Evolutionary conservation across 64 coral and sea anemone genomes (phyloP).

Genomic region (Anthopleura sola): DNA sequence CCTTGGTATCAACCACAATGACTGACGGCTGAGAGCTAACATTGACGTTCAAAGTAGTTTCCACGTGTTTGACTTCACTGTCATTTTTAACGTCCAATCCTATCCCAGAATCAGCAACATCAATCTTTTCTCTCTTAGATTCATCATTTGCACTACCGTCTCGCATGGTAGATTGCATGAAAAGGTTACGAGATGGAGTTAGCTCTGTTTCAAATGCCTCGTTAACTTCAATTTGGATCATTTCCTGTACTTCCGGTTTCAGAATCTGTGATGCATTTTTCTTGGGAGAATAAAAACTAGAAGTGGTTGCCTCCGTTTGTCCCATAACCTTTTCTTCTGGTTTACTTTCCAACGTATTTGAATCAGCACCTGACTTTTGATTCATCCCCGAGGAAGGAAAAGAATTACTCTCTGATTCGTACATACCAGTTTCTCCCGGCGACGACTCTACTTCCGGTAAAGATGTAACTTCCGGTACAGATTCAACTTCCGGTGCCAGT

Average conservation of each 20-base stretch:
- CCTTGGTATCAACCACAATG: neutral
- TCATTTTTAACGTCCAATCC: neutral
- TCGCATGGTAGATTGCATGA: neutral
- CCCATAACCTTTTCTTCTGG: neutral
- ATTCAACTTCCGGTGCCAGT: neutral
- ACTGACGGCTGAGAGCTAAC: neutral
- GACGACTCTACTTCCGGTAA: constrained; percentile 1
- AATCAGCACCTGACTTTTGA: neutral
- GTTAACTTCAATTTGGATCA: constrained; percentile 21
- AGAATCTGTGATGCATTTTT: constrained; percentile 11
- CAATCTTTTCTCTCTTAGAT: neutral
- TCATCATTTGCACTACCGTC: neutral
- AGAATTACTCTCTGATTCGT: neutral
- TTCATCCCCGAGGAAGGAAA: neutral
- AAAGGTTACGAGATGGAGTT: neutral
- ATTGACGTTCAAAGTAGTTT: neutral
- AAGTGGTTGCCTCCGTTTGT: neutral
- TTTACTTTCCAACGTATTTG: neutral
- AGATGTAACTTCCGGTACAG: neutral
- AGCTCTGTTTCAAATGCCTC: constrained; percentile 10
- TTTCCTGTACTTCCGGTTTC: constrained; percentile 25
- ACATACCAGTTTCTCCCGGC: neutral
- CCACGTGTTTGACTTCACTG: neutral
- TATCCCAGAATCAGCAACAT: constrained; percentile 10
- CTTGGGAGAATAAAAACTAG: neutral